These are phyloP conservation scores for Pachycephus smyrnensis DNA, from an alignment of 2,888 invertebrate genomes.

Conservation along the genomic window DNA sequence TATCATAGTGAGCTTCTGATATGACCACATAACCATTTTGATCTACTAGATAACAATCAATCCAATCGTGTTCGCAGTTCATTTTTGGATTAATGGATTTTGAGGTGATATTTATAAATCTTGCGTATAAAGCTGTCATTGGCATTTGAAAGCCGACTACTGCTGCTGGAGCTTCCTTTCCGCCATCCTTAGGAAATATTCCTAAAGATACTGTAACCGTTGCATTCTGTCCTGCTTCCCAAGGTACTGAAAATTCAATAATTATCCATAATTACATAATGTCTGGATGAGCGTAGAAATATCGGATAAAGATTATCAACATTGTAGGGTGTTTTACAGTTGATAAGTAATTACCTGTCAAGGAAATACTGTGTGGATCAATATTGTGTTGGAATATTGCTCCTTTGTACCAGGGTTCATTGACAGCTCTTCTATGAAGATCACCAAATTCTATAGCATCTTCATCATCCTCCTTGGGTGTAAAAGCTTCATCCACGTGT, in stretches of 20 bases:
- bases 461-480: slow-evolving; percentile 30
- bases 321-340: background rate
- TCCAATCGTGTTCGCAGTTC: slow-evolving; percentile 49
- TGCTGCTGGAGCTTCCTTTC: slow-evolving; percentile 84
- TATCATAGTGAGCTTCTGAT: slow-evolving; percentile 75
- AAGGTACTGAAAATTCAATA: slow-evolving; percentile 43
- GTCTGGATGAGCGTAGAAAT: background rate
- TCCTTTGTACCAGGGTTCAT: slow-evolving; percentile 92
- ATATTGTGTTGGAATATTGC: slow-evolving; percentile 87
- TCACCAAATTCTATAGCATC: slow-evolving; percentile 78
- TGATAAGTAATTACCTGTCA: slow-evolving; percentile 51
- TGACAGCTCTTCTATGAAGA: slow-evolving; percentile 80
- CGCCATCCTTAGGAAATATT: slow-evolving; percentile 83
- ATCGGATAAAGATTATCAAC: background rate
- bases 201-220: slow-evolving; percentile 86
- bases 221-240: slow-evolving; percentile 68
- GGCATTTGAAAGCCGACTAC: slow-evolving; percentile 90
- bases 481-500: slow-evolving; percentile 73
- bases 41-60: slow-evolving; percentile 89
- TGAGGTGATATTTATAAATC: slow-evolving; percentile 78
- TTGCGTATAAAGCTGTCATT: slow-evolving; percentile 76
- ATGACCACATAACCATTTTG: slow-evolving; percentile 90
- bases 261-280: background rate
- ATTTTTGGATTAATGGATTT: slow-evolving; percentile 66
- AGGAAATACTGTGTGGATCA: slow-evolving; percentile 72